phyloP scores from a whole-genome alignment of 2,888 invertebrate species.

The Leucophora obtusa region DNA sequence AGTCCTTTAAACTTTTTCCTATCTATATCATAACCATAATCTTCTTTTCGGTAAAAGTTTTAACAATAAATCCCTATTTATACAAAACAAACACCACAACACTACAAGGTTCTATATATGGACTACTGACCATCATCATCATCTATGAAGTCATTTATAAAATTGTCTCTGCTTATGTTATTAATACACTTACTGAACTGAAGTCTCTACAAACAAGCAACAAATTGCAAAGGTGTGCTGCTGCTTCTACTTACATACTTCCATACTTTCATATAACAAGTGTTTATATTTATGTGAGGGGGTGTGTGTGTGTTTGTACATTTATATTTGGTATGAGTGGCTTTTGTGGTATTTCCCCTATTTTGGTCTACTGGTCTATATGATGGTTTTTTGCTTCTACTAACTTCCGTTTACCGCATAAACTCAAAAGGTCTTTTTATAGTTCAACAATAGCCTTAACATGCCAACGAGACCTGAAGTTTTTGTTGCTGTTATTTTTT shows the following conservation, averaged over 20 bases:
- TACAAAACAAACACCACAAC: slow-evolving; percentile 4
- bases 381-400: slow-evolving; percentile 22
- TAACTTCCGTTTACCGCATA: slow-evolving; percentile 62
- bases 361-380: slow-evolving; percentile 24
- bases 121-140: slow-evolving; percentile 32
- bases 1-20: slow-evolving; percentile 46
- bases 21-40: slow-evolving; percentile 46
- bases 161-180: slow-evolving; percentile 60
- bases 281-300: background rate
- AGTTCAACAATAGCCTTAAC: slow-evolving; percentile 64
- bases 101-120: background rate
- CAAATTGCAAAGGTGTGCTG: slow-evolving; percentile 62
- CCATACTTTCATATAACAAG: background rate
- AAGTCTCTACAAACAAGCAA: slow-evolving; percentile 62
- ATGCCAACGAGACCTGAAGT: slow-evolving; percentile 59
- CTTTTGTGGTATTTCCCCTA: slow-evolving; percentile 48
- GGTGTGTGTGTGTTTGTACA: slow-evolving; percentile 14
- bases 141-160: slow-evolving; percentile 61
- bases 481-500: slow-evolving; percentile 41
- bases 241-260: slow-evolving; percentile 26
- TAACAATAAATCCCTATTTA: slow-evolving; percentile 50
- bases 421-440: slow-evolving; percentile 58
- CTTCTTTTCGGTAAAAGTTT: slow-evolving; percentile 17
- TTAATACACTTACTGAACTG: slow-evolving; percentile 53
- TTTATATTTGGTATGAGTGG: slow-evolving; percentile 26